These are phyloP conservation scores for Drosophila hydei DNA, from an alignment of 1,140 invertebrate species.

Conservation along the genomic window DNA sequence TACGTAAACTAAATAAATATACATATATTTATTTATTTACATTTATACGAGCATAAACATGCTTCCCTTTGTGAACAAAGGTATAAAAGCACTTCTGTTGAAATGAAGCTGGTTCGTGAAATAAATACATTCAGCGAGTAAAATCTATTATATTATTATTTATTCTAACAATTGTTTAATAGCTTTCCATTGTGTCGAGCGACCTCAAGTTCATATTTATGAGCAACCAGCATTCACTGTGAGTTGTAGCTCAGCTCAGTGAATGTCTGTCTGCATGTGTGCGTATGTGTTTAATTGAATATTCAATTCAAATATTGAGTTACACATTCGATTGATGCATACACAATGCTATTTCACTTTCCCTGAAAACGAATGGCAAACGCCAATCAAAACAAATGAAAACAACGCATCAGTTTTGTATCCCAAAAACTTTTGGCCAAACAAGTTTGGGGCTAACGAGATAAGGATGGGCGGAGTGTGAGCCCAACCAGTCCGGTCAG, in stretches of 20 bases:
- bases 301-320: constrained; percentile 50
- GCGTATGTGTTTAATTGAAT: constrained; percentile 22
- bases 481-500: neutral
- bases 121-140: neutral
- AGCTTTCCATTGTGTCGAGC: neutral
- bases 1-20: too few relatives aligned
- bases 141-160: neutral
- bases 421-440: constrained; percentile 39
- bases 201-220: constrained; percentile 5
- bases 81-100: too few relatives aligned
- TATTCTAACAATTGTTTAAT: neutral
- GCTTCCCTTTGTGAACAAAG: too few relatives aligned
- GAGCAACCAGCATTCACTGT: neutral
- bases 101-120: neutral
- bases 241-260: too few relatives aligned
- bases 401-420: constrained; percentile 47
- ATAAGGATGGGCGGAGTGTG: neutral
- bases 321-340: constrained; percentile 36
- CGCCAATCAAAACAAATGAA: constrained; percentile 61
- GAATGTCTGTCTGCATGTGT: too few relatives aligned
- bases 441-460: constrained; percentile 28
- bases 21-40: too few relatives aligned
- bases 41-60: too few relatives aligned
- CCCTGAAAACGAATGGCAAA: constrained; percentile 28
- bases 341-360: constrained; percentile 33